phyloP scores from a whole-genome alignment of 2,113 vertebrate species.

The Macaca nemestrina region DNA sequence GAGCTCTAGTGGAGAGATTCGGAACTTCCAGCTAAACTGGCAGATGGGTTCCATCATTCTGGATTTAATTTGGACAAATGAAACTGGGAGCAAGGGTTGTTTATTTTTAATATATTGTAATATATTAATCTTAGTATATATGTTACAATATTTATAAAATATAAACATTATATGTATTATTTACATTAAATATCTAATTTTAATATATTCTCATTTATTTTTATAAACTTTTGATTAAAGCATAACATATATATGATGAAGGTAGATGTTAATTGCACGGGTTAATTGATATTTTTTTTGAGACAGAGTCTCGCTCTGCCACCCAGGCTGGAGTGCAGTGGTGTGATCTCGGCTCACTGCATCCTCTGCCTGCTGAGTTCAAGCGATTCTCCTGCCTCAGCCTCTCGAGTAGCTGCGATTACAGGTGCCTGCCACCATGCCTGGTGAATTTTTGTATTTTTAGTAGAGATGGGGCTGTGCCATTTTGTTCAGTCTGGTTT shows the following conservation, averaged over 20 bases:
- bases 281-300: no score
- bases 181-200: not conserved
- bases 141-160: not conserved
- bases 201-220: slow-evolving; percentile 8
- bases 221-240: slow-evolving; percentile 11
- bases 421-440: no score
- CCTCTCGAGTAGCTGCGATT: no score
- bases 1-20: not conserved
- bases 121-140: not conserved
- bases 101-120: not conserved
- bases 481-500: no score
- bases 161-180: not conserved
- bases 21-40: not conserved
- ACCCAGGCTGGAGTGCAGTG: no score
- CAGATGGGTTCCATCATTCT: not conserved
- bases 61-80: not conserved
- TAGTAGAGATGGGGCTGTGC: no score
- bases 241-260: not conserved
- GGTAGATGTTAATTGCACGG: not conserved
- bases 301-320: no score
- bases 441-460: no score
- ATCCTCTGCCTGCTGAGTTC: no score
- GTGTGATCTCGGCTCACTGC: no score
- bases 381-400: no score
- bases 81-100: not conserved